Base-by-base conservation (phyloP, 2,113 vertebrate genomes). In the Caracal caracal region DNA sequence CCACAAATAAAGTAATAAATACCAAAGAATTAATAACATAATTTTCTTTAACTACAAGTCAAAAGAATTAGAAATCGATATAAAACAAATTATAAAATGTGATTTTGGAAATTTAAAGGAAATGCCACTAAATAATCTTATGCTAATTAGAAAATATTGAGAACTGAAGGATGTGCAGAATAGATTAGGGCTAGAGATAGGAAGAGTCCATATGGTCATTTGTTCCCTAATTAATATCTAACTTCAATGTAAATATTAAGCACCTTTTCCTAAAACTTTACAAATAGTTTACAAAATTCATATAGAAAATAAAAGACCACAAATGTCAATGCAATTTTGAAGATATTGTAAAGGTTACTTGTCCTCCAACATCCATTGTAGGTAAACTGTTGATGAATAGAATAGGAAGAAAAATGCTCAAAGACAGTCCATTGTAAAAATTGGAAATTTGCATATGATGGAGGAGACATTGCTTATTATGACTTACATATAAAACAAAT, bases 141-240 rank as follows among this genome's bases (percentile, higher is more conserved):
- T 85, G 37, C 6, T 47, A 85, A 76, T 66, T 66, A 90, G 83
- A 78, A 94, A 95, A 70, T 95, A 79, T 79, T 95, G 61, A 79
- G 13, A 73, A 73, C 9, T 82, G 37, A 90, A 56, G 6, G 49
- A 90, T 85, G 61, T 85, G 6, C 28, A 59, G 24, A 49, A 22
- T 53, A 59, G 35, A 70, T 85, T 61, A 90, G 17, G 33, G 17
- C 19, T 90, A 59, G 17, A 35, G 30, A 22, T 59, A 56, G 10
- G 33, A 66, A 59, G 22, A 59, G 7, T 76, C 47, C 59, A 5
- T 68, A 47, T 33, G 17, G 53, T 40, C 43, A 68, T 24, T 78
- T 84, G 47, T 84, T 78, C 22, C 16, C 59, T 94, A 59, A 82
- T 16, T 51, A 65, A 84, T 61, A 3, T 56, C 75, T 90, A 76